Percentiles rank a stretch among this genome's conserved stretches.
Evolutionary conservation across 2,888 invertebrate genomes (phyloP).

Genomic region (Belgica antarctica): DNA sequence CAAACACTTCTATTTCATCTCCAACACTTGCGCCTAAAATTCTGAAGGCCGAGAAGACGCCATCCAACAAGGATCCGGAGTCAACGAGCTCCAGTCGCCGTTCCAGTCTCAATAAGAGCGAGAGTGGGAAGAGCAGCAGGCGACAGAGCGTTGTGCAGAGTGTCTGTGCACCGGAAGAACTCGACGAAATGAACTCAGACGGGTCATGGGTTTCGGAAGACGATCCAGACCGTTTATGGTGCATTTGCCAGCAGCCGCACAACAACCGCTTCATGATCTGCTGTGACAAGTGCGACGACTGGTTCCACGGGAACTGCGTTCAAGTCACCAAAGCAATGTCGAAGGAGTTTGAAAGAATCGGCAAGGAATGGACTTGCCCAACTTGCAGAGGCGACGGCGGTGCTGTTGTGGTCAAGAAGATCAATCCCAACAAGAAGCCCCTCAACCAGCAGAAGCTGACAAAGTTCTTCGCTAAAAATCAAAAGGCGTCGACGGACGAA

Average conservation of each 20-base stretch:
- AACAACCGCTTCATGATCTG: constrained; percentile 97
- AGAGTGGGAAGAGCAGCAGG: constrained; percentile 46
- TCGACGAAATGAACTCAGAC: constrained; percentile 60
- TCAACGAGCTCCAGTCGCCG: constrained; percentile 37
- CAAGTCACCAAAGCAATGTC: constrained; percentile 89
- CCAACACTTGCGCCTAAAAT: constrained; percentile 6
- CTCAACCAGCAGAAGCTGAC: constrained; percentile 40
- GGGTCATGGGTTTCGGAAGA: constrained; percentile 80
- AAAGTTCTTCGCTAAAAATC: constrained; percentile 30
- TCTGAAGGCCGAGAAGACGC: constrained; percentile 15
- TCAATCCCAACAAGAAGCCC: constrained; percentile 35
- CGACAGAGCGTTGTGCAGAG: constrained; percentile 43
- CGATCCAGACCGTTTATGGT: constrained; percentile 91
- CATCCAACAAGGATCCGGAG: constrained; percentile 40
- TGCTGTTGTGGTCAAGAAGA: background rate
- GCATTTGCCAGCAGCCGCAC: constrained; percentile 91
- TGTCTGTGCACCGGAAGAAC: constrained; percentile 52
- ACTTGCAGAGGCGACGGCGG: constrained; percentile 59
- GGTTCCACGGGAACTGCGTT: constrained; percentile 98
- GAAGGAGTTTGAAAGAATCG: constrained; percentile 85
- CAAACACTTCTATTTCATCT: constrained; percentile 33
- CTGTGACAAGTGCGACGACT: constrained; percentile 93
- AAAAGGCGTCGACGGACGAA: constrained; percentile 37
- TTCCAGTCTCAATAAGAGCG: constrained; percentile 19
- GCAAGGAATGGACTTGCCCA: constrained; percentile 86